phyloP scores from a whole-genome alignment of 2,797 vertebrate genomes.

The Microctenopoma steveboyesi region DNA sequence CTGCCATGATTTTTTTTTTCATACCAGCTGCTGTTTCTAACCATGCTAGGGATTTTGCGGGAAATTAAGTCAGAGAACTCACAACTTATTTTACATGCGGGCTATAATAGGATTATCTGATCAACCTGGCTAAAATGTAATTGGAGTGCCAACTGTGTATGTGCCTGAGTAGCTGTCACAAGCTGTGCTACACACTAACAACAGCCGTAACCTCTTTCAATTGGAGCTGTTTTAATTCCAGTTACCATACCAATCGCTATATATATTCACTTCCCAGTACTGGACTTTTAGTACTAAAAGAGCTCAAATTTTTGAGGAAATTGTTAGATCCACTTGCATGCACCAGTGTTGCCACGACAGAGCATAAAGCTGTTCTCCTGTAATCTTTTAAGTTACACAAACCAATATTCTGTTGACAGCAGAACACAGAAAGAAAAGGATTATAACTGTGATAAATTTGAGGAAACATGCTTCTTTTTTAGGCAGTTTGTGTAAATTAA shows the following conservation, averaged over 20 bases:
- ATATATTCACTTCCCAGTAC: background rate
- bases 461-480: slow-evolving; percentile 18
- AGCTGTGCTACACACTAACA: background rate
- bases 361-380: background rate
- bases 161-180: slow-evolving; percentile 26
- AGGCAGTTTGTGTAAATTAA: background rate
- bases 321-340: background rate
- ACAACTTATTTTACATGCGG: slow-evolving; percentile 63
- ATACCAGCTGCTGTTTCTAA: slow-evolving; percentile 46
- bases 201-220: background rate
- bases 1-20: slow-evolving; percentile 32
- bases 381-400: background rate
- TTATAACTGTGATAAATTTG: background rate
- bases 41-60: slow-evolving; percentile 45
- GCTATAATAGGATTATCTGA: slow-evolving; percentile 71
- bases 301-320: background rate
- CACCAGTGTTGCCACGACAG: background rate
- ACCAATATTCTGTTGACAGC: background rate
- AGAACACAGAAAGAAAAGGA: background rate
- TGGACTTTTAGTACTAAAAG: background rate
- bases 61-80: slow-evolving; percentile 52
- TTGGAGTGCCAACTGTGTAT: slow-evolving; percentile 68
- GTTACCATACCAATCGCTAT: background rate
- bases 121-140: slow-evolving; percentile 63
- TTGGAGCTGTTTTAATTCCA: background rate